phyloP scores from a whole-genome alignment of 2,888 invertebrate genomes.

The Hirtodrosophila trivittata region DNA sequence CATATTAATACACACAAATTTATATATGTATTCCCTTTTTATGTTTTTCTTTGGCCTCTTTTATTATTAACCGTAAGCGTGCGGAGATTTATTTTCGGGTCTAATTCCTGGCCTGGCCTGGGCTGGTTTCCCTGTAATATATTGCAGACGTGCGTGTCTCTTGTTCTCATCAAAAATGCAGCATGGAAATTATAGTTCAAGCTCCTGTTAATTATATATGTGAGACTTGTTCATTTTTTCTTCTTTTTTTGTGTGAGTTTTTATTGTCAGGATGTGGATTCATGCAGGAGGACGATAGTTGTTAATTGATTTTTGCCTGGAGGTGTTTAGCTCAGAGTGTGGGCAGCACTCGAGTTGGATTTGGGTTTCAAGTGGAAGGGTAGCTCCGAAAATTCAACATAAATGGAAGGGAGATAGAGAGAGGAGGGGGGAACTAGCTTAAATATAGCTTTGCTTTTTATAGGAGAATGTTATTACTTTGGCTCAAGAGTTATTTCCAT shows the following conservation, averaged over 20 bases:
- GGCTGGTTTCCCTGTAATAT: slow-evolving; percentile 12
- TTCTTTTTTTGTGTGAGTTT: neutral
- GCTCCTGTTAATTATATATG: slow-evolving; percentile 32
- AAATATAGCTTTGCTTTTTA: neutral
- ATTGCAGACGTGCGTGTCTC: slow-evolving; percentile 36
- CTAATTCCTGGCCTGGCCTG: slow-evolving; percentile 4
- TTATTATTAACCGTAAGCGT: slow-evolving; percentile 25
- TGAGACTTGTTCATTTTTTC: neutral
- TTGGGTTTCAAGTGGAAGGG: too few species aligned
- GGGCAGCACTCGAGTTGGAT: neutral
- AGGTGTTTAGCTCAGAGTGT: slow-evolving; percentile 11
- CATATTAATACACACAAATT: slow-evolving; percentile 3
- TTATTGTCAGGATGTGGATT: too few species aligned
- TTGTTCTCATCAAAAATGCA: slow-evolving; percentile 37
- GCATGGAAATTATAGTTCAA: slow-evolving; percentile 25
- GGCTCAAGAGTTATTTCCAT: too few species aligned
- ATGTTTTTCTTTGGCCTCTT: slow-evolving; percentile 12
- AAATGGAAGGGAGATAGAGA: too few species aligned
- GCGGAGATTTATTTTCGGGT: slow-evolving; percentile 45
- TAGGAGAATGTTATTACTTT: too few species aligned
- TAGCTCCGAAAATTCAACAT: too few species aligned
- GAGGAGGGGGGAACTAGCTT: neutral
- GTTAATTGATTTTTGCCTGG: slow-evolving; percentile 25
- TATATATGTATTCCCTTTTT: slow-evolving; percentile 22
- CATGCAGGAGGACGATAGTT: too few species aligned